These are phyloP conservation scores for Maconellicoccus hirsutus DNA, from an alignment of 1,140 invertebrate species.

Conservation along the genomic window DNA sequence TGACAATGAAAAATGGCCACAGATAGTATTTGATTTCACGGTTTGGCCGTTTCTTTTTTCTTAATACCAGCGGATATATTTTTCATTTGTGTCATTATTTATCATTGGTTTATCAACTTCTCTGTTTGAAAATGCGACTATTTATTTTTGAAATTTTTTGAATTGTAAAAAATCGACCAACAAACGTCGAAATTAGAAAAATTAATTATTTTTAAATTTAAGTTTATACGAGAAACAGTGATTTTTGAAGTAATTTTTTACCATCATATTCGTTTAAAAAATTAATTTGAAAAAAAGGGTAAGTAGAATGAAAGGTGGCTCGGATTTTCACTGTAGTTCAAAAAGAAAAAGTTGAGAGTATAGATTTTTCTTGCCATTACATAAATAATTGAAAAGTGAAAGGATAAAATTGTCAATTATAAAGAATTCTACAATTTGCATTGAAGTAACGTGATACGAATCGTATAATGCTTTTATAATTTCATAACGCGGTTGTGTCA, in stretches of 20 bases:
- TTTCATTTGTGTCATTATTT: neutral
- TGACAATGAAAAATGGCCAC: constrained; percentile 16
- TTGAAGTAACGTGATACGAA: too few relatives aligned
- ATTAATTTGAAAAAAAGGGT: neutral
- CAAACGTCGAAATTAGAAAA: constrained; percentile 19
- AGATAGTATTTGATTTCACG: constrained; percentile 13
- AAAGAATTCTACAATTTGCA: too few relatives aligned
- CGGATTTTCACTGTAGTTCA: too few relatives aligned
- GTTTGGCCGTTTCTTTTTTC: neutral
- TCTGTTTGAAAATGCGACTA: neutral
- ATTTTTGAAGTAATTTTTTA: neutral
- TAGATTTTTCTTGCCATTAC: too few relatives aligned
- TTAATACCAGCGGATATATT: neutral
- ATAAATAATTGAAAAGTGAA: too few relatives aligned
- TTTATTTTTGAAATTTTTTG: neutral
- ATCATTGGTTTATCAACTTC: neutral
- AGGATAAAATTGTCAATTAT: too few relatives aligned
- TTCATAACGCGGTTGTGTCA: too few relatives aligned
- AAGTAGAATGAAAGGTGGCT: too few relatives aligned
- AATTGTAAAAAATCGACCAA: neutral
- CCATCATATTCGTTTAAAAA: too few relatives aligned
- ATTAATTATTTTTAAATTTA: neutral
- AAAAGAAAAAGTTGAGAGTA: too few relatives aligned
- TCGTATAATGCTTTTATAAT: too few relatives aligned
- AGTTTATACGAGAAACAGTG: too few relatives aligned